Evolutionary conservation across 2,113 vertebrate genomes (phyloP).

Genomic region (Phoxinus phoxinus): DNA sequence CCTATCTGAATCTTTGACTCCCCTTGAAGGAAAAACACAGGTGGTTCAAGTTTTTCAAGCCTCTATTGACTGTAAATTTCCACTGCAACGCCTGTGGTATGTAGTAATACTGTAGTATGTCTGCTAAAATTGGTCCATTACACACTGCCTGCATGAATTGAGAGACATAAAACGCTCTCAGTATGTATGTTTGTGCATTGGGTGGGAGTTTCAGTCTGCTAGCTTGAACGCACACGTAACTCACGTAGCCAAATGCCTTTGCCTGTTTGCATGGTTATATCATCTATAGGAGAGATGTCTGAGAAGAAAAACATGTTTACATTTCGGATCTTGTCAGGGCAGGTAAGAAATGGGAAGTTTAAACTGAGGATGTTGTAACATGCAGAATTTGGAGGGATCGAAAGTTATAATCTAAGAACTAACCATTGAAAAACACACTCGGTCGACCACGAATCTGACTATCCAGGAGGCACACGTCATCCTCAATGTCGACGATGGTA

Average conservation of each 20-base stretch:
- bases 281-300: neutral
- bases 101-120: conserved; percentile 3
- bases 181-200: conserved; percentile 1
- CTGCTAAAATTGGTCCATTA: conserved; percentile 6
- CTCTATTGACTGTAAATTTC: conserved; percentile 32
- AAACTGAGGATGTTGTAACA: neutral
- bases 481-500: neutral
- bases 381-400: neutral
- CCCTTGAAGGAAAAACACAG: conserved; percentile 29
- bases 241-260: conserved; percentile 9
- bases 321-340: conserved; percentile 14
- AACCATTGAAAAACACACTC: neutral
- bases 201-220: neutral
- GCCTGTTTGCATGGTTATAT: neutral
- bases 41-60: conserved; percentile 4
- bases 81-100: neutral
- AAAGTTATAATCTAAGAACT: neutral
- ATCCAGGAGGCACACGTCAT: neutral
- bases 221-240: neutral
- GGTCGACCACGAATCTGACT: neutral
- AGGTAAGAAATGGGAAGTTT: neutral
- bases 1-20: neutral
- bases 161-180: conserved; percentile 16
- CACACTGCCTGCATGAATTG: conserved; percentile 24
- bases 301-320: conserved; percentile 12